phyloP scores from a whole-genome alignment of 1,140 invertebrate genomes.

The Amyelois transitella region DNA sequence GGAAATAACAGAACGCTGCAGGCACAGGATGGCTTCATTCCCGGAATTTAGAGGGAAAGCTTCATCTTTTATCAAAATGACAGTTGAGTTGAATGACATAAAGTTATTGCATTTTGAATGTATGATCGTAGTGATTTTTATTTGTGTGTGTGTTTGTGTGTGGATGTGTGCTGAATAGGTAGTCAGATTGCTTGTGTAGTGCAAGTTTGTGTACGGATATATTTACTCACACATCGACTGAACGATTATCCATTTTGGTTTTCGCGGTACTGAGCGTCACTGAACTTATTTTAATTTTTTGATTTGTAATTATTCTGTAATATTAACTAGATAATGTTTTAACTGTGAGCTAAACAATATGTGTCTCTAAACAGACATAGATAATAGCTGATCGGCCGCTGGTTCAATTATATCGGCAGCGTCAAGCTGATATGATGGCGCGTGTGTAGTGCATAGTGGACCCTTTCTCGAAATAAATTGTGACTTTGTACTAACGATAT shows the following conservation, averaged over 20 bases:
- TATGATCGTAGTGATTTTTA: too few relatives aligned
- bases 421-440: conserved; percentile 51
- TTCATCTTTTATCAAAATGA: too few relatives aligned
- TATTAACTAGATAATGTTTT: conserved; percentile 26
- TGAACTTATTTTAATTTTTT: conserved; percentile 57
- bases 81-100: too few relatives aligned
- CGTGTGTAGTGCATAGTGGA: conserved; percentile 43
- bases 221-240: conserved; percentile 33
- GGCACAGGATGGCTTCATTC: too few relatives aligned
- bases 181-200: too few relatives aligned
- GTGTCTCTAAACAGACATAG: conserved; percentile 8
- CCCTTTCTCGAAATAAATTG: conserved; percentile 54
- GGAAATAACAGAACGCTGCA: too few relatives aligned
- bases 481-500: conserved; percentile 51
- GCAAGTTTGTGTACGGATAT: conserved; percentile 1
- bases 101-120: too few relatives aligned
- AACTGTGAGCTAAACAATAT: conserved; percentile 24
- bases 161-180: conserved; percentile 11
- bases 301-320: conserved; percentile 26
- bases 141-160: conserved; percentile 19
- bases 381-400: conserved; percentile 1
- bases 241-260: conserved; percentile 38
- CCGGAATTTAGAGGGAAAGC: too few relatives aligned
- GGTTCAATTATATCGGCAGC: conserved; percentile 13
- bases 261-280: conserved; percentile 61